These are phyloP conservation scores for Aviceda subcristata DNA, from an alignment of 2,113 vertebrate genomes.

Conservation along the genomic window DNA sequence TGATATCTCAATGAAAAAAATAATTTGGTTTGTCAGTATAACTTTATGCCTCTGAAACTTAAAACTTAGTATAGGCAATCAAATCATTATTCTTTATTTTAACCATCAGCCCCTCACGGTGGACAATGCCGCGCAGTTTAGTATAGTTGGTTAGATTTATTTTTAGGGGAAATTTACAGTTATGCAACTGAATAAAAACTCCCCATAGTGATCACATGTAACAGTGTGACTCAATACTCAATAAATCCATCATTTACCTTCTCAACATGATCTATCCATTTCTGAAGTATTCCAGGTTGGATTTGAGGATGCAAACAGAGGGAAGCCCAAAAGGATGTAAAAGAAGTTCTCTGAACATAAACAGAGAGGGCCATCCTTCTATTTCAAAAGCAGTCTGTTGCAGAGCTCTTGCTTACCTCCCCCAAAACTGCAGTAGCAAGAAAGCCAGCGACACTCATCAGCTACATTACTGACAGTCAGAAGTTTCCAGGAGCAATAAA, in stretches of 20 bases:
- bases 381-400: background rate
- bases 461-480: background rate
- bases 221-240: background rate
- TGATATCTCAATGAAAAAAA: background rate
- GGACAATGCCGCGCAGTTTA: background rate
- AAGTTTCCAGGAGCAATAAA: background rate
- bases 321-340: background rate
- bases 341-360: background rate
- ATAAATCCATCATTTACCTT: background rate
- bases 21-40: background rate
- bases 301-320: background rate
- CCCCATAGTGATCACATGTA: background rate
- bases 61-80: background rate
- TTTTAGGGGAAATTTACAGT: background rate
- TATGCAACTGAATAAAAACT: background rate
- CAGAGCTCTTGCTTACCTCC: background rate
- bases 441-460: background rate
- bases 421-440: rapidly evolving
- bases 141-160: background rate
- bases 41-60: background rate
- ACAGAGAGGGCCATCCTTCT: background rate
- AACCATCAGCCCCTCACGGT: background rate
- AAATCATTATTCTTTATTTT: background rate
- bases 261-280: background rate
- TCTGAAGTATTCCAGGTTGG: background rate